Conservation (phyloP, 64 coral and sea anemone genomes). For the Pachyseris speciosa region DNA sequence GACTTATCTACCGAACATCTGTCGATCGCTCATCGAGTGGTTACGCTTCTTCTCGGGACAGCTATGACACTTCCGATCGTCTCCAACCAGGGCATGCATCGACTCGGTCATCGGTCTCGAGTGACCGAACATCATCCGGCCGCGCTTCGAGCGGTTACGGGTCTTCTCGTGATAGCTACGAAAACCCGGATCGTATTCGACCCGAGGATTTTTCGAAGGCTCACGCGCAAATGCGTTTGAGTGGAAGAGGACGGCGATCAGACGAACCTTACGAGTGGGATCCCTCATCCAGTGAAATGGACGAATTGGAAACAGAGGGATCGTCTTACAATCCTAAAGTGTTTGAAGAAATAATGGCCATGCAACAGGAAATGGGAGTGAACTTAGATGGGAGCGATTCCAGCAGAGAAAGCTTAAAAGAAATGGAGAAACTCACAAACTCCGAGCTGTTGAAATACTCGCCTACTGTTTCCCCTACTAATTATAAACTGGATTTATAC, state of each 20-base stretch:
- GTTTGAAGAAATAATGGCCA: constrained; percentile 71
- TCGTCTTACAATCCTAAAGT: constrained; percentile 74
- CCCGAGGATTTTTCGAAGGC: constrained; percentile 22
- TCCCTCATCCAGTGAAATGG: constrained; percentile 60
- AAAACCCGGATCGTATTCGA: constrained; percentile 2
- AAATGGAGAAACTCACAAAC: constrained; percentile 64
- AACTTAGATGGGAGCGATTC: constrained; percentile 88
- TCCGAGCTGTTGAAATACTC: constrained; percentile 57
- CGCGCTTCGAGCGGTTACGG: constrained; percentile 51
- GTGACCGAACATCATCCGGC: constrained; percentile 73
- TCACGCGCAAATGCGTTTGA: constrained; percentile 18
- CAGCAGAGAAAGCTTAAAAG: constrained; percentile 55
- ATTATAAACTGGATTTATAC: constrained; percentile 76
- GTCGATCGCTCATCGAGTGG: constrained; percentile 50
- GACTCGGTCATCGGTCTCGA: constrained; percentile 61
- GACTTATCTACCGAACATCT: constrained; percentile 67
- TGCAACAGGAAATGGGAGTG: constrained; percentile 83
- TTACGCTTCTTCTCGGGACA: constrained; percentile 63
- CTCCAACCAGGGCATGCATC: constrained; percentile 1
- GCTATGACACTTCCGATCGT: constrained; percentile 9
- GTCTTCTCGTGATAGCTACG: constrained; percentile 76
- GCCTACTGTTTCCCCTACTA: constrained; percentile 53
- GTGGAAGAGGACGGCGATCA: constrained; percentile 18
- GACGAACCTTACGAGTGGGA: constrained; percentile 91
- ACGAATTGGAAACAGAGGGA: constrained; percentile 69